phyloP scores from a whole-genome alignment of 2,113 vertebrate species.

The Dasypus novemcinctus region DNA sequence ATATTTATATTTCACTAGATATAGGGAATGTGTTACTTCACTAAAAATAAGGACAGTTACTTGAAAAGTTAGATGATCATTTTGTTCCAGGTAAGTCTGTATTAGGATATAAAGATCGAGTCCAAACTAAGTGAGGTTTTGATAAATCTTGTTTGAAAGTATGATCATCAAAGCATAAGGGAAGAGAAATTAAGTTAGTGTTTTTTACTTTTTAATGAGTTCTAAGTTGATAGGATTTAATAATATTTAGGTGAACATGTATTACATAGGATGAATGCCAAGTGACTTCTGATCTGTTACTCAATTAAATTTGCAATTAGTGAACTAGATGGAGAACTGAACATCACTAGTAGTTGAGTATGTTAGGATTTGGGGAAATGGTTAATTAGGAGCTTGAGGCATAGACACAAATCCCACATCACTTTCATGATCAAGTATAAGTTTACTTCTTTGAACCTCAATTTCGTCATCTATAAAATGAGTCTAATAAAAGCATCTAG shows the following conservation, averaged over 20 bases:
- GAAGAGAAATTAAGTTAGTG: background rate
- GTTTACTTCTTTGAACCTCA: background rate
- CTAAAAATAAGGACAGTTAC: slow-evolving; percentile 7
- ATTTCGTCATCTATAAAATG: background rate
- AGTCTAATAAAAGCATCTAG: background rate
- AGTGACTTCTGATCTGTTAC: background rate
- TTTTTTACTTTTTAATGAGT: background rate
- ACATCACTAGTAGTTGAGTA: background rate
- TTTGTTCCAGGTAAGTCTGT: slow-evolving; percentile 26
- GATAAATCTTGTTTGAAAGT: slow-evolving; percentile 6
- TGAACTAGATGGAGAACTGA: background rate
- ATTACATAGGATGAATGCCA: background rate
- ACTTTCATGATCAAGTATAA: slow-evolving; percentile 15
- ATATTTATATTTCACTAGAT: slow-evolving; percentile 27
- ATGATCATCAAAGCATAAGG: background rate
- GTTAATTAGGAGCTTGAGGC: background rate
- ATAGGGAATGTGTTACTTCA: background rate
- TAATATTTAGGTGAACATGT: background rate
- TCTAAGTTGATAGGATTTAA: background rate
- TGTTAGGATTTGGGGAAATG: background rate
- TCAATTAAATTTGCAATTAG: background rate
- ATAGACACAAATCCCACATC: background rate
- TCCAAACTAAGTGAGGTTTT: slow-evolving; percentile 29
- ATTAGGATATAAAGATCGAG: background rate
- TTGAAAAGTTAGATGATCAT: slow-evolving; percentile 15